These are phyloP conservation scores for Acanthoscelides obtectus DNA, from an alignment of 2,888 invertebrate species.

Conservation along the genomic window DNA sequence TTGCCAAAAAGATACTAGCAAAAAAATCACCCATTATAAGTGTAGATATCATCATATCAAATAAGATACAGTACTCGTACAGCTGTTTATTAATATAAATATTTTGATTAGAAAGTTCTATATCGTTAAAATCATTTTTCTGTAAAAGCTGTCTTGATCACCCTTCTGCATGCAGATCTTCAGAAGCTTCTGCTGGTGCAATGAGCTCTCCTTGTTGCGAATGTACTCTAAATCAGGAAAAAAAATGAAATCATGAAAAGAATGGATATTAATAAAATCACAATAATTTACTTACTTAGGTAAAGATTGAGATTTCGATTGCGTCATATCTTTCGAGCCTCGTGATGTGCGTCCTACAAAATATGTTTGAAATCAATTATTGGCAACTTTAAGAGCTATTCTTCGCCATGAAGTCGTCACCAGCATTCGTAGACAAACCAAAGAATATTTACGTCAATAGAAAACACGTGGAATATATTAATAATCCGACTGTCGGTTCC, in stretches of 20 bases:
- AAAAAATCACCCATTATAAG: no score
- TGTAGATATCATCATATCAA: no score
- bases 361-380: no score
- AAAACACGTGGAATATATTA: no score
- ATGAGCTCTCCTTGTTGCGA: background rate
- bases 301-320: background rate
- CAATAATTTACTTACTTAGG: background rate
- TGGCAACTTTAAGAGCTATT: no score
- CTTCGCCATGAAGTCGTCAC: no score
- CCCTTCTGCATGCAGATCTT: slow-evolving; percentile 2
- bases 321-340: background rate
- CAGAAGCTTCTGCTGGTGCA: background rate
- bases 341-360: background rate
- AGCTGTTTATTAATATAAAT: background rate
- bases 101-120: background rate
- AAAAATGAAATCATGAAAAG: no score
- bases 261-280: background rate
- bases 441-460: no score
- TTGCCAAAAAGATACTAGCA: no score
- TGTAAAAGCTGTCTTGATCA: background rate
- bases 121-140: background rate
- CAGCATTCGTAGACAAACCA: no score
- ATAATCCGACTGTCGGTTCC: no score
- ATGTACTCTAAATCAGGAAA: background rate
- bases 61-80: no score